Percentiles rank a stretch among this genome's conserved stretches.
Conservation (phyloP, 1,140 invertebrate genomes). For the Prorops nasuta region DNA sequence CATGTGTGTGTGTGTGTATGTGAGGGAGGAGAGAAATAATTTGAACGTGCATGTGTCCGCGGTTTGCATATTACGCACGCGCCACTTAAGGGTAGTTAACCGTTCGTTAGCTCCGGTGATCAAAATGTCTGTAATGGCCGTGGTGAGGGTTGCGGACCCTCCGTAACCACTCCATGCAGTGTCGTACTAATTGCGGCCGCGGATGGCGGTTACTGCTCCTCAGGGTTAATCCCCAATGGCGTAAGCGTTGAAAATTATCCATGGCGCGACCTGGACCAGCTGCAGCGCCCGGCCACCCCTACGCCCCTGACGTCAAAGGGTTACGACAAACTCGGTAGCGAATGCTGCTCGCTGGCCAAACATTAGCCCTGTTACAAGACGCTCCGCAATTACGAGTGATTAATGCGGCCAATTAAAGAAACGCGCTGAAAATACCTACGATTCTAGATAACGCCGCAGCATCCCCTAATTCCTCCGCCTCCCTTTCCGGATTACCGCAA, state of each 20-base stretch:
- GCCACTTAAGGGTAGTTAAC: slow-evolving; percentile 32
- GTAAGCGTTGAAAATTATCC: slow-evolving; percentile 23
- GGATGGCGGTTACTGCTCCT: slow-evolving; percentile 51
- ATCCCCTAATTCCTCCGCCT: too few relatives aligned
- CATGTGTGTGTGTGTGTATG: too few relatives aligned
- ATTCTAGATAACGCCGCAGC: too few relatives aligned
- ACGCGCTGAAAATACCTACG: slow-evolving; percentile 25
- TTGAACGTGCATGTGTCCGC: neutral
- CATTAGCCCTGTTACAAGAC: slow-evolving; percentile 43
- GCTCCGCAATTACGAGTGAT: slow-evolving; percentile 46
- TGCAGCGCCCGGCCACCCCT: too few relatives aligned
- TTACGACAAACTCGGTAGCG: slow-evolving; percentile 29
- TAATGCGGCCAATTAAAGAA: slow-evolving; percentile 50
- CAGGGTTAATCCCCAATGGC: slow-evolving; percentile 49
- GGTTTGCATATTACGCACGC: slow-evolving; percentile 1
- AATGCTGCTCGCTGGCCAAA: slow-evolving; percentile 19
- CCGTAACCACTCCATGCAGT: slow-evolving; percentile 48
- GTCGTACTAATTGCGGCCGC: slow-evolving; percentile 53
- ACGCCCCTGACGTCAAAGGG: slow-evolving; percentile 42
- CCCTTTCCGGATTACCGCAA: too few relatives aligned
- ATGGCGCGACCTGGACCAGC: neutral
- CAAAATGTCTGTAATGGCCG: slow-evolving; percentile 34
- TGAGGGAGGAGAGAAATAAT: too few relatives aligned
- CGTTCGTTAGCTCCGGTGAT: slow-evolving; percentile 40
- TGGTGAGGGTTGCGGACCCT: slow-evolving; percentile 27